A percentile compares a stretch with the other conserved stretches of the same genome.
Evolutionary conservation across 2,797 vertebrate species (phyloP).

Genomic region (Sebastes kiyomatsui): DNA sequence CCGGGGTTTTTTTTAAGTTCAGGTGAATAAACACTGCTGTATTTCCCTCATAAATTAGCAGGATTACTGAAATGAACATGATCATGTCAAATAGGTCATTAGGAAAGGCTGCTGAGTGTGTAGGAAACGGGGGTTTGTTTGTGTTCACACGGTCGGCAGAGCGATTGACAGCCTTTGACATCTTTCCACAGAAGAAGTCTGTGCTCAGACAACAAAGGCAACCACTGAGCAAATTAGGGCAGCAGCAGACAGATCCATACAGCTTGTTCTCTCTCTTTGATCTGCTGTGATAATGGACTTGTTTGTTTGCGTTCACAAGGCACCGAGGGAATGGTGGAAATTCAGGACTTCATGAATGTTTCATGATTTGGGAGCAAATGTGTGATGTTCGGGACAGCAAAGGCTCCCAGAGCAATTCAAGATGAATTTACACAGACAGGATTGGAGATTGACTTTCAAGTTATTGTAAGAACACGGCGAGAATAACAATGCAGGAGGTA

Average conservation of each 20-base stretch:
- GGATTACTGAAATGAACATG: not conserved
- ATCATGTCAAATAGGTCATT: not conserved
- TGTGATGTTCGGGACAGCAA: not conserved
- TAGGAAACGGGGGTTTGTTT: not conserved
- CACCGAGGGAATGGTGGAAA: conserved; percentile 13
- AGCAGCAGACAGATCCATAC: too few species aligned
- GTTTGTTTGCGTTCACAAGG: conserved; percentile 37
- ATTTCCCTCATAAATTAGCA: not conserved
- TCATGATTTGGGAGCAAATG: conserved; percentile 22
- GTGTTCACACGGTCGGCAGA: not conserved
- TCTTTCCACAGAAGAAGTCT: too few species aligned
- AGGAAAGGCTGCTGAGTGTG: not conserved
- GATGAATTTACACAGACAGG: not conserved
- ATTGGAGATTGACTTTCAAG: not conserved
- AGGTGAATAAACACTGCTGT: not conserved
- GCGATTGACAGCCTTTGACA: not conserved
- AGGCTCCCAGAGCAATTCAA: not conserved
- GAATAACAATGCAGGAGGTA: too few species aligned
- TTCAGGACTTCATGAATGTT: conserved; percentile 44
- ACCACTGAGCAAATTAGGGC: too few species aligned
- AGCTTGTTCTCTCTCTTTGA: conserved; percentile 28
- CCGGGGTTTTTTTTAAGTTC: not conserved
- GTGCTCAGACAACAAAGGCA: too few species aligned
- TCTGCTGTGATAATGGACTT: conserved; percentile 37
- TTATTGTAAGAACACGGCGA: too few species aligned